Evolutionary conservation across 2,888 invertebrate genomes (phyloP).

Genomic region (Heliconius hortense): DNA sequence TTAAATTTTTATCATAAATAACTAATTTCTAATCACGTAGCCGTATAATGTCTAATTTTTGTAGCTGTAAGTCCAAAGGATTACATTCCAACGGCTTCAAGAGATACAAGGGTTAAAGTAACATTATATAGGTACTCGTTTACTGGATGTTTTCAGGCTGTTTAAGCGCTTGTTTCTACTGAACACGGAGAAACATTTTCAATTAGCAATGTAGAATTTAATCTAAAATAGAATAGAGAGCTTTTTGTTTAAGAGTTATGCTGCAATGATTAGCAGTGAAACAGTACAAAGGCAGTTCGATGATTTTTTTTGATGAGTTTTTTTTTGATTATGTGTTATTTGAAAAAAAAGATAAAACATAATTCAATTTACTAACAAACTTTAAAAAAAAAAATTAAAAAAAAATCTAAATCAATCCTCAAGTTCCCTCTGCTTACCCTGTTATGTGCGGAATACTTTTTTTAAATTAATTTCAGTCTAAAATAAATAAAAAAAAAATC

Average conservation of each 20-base stretch:
- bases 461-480: too few relatives aligned
- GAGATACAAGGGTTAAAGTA: constrained; percentile 24
- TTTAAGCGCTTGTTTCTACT: background rate
- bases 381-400: too few relatives aligned
- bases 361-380: too few relatives aligned
- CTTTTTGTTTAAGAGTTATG: background rate
- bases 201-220: background rate
- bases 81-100: constrained; percentile 29
- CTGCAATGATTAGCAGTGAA: background rate
- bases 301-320: background rate
- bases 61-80: constrained; percentile 15
- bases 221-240: too few relatives aligned
- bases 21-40: background rate
- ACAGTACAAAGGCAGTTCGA: background rate
- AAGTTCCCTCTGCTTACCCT: too few relatives aligned
- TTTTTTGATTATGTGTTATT: too few relatives aligned
- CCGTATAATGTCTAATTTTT: constrained; percentile 22
- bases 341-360: too few relatives aligned
- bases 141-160: constrained; percentile 7
- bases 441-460: too few relatives aligned
- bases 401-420: too few relatives aligned
- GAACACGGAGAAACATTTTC: background rate
- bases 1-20: background rate
- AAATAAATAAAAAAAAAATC: too few relatives aligned
- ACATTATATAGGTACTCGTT: constrained; percentile 25